phyloP scores from a whole-genome alignment of 2,797 vertebrate species.

The Percopsis omiscomaycus region DNA sequence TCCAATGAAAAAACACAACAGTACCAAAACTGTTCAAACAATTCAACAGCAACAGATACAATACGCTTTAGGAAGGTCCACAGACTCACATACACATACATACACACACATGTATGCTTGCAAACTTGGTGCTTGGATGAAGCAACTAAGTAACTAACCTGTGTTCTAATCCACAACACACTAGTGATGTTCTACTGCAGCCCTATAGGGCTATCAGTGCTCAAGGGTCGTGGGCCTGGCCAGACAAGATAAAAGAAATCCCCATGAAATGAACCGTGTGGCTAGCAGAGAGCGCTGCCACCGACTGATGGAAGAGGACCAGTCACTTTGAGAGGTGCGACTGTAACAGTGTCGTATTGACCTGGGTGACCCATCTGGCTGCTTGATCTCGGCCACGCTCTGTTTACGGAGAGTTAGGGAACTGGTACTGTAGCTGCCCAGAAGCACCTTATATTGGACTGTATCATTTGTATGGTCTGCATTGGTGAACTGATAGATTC shows the following conservation, averaged over 20 bases:
- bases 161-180: slow-evolving; percentile 49
- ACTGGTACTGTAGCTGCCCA: slow-evolving; percentile 8
- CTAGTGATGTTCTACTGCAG: slow-evolving; percentile 54
- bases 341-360: slow-evolving; percentile 59
- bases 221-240: slow-evolving; percentile 73
- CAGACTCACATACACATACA: slow-evolving; percentile 12
- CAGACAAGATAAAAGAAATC: slow-evolving; percentile 76
- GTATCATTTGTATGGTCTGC: background rate
- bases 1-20: background rate
- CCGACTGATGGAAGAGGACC: slow-evolving; percentile 60
- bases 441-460: background rate
- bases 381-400: slow-evolving; percentile 43
- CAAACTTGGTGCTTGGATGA: slow-evolving; percentile 43
- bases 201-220: slow-evolving; percentile 67
- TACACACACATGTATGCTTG: slow-evolving; percentile 4
- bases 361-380: slow-evolving; percentile 57
- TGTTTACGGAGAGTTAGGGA: slow-evolving; percentile 21
- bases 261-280: slow-evolving; percentile 72
- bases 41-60: slow-evolving; percentile 26
- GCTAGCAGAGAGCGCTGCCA: slow-evolving; percentile 61
- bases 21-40: slow-evolving; percentile 42
- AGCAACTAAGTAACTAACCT: slow-evolving; percentile 41
- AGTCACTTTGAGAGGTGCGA: slow-evolving; percentile 70
- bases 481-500: slow-evolving; percentile 10
- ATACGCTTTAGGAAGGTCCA: slow-evolving; percentile 24